Base-by-base conservation (phyloP, 2,113 vertebrate species). In the Paratilapia polleni region DNA sequence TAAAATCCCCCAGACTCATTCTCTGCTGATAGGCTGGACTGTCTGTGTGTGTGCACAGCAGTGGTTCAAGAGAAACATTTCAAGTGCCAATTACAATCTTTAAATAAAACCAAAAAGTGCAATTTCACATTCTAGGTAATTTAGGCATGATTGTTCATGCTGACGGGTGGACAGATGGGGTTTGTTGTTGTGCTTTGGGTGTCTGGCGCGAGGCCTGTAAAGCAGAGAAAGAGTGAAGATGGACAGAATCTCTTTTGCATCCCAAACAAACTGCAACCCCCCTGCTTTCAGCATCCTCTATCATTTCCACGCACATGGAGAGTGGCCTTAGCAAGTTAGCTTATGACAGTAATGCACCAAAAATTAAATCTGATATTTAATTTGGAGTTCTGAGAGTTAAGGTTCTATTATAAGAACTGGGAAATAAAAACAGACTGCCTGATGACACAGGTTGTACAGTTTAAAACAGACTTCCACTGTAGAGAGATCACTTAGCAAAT, bases 171-270 rank as follows among this genome's bases (percentile, higher is more conserved):
- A 8, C 73, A 47, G 57, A 54, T 20, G 38, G 28, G 28, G 4
- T 66, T 89, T 92, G 88, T 89, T 92, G 88, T 89, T 92, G 91
- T 93, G 89, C 88, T 88, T 88, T 82, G 75, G 56, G 43, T 56
- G 56, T 84, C 66, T 83, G 31, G n/a, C 5, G 20, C 2, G 22
- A 43, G 28, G 66, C 81, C 82, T 58, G 13, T 47, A 8, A 81
- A 81, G 76, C 82, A 88, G 90, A 92, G 82, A 79, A 78, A 56
- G 57, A 58, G 73, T 43, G 24, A 54, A 64, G 41, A 47, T 3
- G 63, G 54, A 88, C 81, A 75, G n/a, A 63, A 38, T 68, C 26
- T 1, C 74, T 83, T 68, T 84, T 85, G 82, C 78, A 59, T 66
- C 89, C 88, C 86, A 81, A 85, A 88, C 66, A 59, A 63, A 58